These are phyloP conservation scores for Ophioninae sp. DNA, from an alignment of 2,888 invertebrate genomes.

Conservation along the genomic window DNA sequence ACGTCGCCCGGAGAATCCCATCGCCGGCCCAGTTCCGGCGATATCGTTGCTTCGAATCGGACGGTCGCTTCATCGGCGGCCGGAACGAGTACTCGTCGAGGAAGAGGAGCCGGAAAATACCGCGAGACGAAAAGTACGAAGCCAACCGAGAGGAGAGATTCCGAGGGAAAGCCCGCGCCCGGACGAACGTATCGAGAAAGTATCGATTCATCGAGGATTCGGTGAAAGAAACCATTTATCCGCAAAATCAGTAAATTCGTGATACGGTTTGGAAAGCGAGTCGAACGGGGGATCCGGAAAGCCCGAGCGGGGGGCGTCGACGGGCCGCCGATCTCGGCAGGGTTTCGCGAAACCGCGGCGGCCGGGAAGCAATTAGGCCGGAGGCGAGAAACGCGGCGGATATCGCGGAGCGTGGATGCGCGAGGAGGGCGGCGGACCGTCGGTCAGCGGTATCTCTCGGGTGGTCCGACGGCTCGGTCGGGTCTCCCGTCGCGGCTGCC, in stretches of 20 bases:
- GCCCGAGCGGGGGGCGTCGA: slow-evolving; percentile 16
- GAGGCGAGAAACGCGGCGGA: slow-evolving; percentile 77
- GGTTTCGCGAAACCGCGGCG: slow-evolving; percentile 69
- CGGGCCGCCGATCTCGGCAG: slow-evolving; percentile 33
- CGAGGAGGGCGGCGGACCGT: slow-evolving; percentile 62
- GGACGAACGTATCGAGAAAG: too few species aligned
- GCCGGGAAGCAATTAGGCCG: slow-evolving; percentile 78
- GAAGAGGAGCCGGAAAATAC: background rate
- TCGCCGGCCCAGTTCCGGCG: too few species aligned
- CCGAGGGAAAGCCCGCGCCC: too few species aligned
- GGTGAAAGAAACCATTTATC: too few species aligned
- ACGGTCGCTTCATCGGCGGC: too few species aligned
- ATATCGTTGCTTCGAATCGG: slow-evolving; percentile 33
- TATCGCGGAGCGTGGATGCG: slow-evolving; percentile 69
- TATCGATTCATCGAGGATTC: too few species aligned
- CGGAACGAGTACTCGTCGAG: too few species aligned
- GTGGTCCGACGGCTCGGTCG: slow-evolving; percentile 27
- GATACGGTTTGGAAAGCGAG: slow-evolving; percentile 24
- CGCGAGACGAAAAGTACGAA: background rate
- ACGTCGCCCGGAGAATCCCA: too few species aligned
- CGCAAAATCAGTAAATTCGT: too few species aligned
- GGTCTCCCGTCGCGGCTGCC: background rate
- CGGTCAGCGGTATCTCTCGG: slow-evolving; percentile 63
- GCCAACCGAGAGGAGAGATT: background rate
- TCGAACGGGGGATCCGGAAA: background rate